Evolutionary conservation across 2,113 vertebrate species (phyloP).

Genomic region (Amphiprion ocellaris): DNA sequence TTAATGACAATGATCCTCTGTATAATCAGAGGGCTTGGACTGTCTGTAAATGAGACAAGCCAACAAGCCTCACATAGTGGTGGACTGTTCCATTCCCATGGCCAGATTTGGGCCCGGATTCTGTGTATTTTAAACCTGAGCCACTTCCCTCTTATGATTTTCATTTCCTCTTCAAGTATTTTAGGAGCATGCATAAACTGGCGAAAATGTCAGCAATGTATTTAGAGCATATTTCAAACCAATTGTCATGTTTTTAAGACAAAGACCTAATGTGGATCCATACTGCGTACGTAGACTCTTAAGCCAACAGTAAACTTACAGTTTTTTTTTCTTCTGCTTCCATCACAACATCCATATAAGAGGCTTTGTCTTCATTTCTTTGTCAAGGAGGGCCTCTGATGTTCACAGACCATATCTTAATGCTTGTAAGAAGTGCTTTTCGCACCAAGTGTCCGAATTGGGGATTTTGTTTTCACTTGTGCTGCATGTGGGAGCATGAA

Average conservation of each 20-base stretch:
- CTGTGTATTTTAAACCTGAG: slow-evolving; percentile 78
- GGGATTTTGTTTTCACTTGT: slow-evolving; percentile 79
- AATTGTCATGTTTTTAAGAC: slow-evolving; percentile 44
- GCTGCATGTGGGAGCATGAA: slow-evolving; percentile 73
- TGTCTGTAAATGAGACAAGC: slow-evolving; percentile 52
- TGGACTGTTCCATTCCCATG: slow-evolving; percentile 74
- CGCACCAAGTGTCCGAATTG: slow-evolving; percentile 71
- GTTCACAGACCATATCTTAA: slow-evolving; percentile 70
- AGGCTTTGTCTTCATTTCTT: slow-evolving; percentile 58
- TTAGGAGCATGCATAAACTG: slow-evolving; percentile 72
- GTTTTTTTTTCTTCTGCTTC: not conserved
- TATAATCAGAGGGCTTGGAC: slow-evolving; percentile 45
- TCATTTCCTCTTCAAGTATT: slow-evolving; percentile 84
- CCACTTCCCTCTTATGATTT: slow-evolving; percentile 82
- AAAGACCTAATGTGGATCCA: slow-evolving; percentile 21
- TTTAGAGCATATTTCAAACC: slow-evolving; percentile 50
- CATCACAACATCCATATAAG: slow-evolving; percentile 43
- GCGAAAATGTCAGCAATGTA: slow-evolving; percentile 68
- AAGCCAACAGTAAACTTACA: slow-evolving; percentile 10
- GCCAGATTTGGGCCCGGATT: slow-evolving; percentile 70
- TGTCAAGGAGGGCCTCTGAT: slow-evolving; percentile 63
- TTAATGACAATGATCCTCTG: slow-evolving; percentile 54
- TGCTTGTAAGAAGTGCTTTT: slow-evolving; percentile 74
- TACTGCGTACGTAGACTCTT: not conserved
- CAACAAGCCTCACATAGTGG: slow-evolving; percentile 55